Percentiles rank a stretch among this genome's conserved stretches.
Evolutionary conservation across 2,888 invertebrate genomes (phyloP).

Genomic region (Troglohyphantes excavatus): DNA sequence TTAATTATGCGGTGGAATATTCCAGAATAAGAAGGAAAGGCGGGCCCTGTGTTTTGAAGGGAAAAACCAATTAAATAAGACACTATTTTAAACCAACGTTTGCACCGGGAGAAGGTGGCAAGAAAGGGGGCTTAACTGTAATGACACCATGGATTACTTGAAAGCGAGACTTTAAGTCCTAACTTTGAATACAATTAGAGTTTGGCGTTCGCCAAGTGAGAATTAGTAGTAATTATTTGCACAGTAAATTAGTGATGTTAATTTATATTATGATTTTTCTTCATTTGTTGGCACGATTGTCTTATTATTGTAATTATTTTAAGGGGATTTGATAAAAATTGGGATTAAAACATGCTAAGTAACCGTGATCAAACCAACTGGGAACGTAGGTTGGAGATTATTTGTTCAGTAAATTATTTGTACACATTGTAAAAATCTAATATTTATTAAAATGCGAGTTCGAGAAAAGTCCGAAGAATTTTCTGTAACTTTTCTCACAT

Average conservation of each 20-base stretch:
- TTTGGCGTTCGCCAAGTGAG: neutral
- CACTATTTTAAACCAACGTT: neutral
- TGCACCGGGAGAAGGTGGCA: too few relatives aligned
- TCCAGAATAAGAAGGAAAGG: neutral
- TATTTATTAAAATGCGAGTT: too few relatives aligned
- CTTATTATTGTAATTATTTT: neutral
- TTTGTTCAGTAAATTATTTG: too few relatives aligned
- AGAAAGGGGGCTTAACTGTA: slow-evolving; percentile 28
- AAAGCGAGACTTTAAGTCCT: slow-evolving; percentile 37
- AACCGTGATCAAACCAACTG: neutral
- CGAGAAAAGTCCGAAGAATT: too few relatives aligned
- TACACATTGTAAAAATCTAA: too few relatives aligned
- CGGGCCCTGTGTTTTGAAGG: neutral
- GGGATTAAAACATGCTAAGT: neutral
- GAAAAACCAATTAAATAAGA: neutral
- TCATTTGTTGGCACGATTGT: neutral
- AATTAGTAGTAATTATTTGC: slow-evolving; percentile 53
- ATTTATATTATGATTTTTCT: neutral
- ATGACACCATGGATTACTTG: slow-evolving; percentile 41
- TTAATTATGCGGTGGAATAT: slow-evolving; percentile 1
- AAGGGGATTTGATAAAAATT: neutral
- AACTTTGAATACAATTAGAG: slow-evolving; percentile 52
- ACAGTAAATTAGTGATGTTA: slow-evolving; percentile 30
- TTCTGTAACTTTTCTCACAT: too few relatives aligned
- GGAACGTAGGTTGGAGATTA: too few relatives aligned